Evolutionary conservation across 2,797 vertebrate species (phyloP).

Genomic region (Okamejei kenojei): DNA sequence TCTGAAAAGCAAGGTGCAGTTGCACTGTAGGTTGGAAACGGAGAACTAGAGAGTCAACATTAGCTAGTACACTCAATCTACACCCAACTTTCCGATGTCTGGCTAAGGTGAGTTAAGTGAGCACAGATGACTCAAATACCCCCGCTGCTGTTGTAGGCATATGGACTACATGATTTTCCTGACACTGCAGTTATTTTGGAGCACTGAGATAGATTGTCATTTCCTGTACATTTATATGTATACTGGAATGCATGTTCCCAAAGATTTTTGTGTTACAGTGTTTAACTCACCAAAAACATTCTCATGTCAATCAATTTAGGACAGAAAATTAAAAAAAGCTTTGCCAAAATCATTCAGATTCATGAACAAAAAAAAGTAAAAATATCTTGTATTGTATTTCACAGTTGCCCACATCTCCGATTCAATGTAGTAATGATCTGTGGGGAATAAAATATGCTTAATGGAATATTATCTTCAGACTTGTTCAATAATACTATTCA

Average conservation of each 20-base stretch:
- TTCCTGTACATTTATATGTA: neutral
- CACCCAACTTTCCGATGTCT: neutral
- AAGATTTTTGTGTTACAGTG: neutral
- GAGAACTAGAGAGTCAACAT: neutral
- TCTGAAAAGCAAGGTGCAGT: neutral
- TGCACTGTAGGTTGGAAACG: neutral
- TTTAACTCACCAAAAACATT: neutral
- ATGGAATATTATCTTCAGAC: neutral
- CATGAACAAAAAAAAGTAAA: neutral
- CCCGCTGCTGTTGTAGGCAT: neutral
- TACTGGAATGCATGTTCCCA: neutral
- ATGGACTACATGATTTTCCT: neutral
- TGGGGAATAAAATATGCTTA: neutral
- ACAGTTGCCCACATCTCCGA: neutral
- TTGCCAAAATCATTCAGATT: neutral
- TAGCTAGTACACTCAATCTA: no score
- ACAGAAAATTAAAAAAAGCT: neutral
- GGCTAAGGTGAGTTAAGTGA: no score
- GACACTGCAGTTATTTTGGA: neutral
- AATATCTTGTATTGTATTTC: neutral
- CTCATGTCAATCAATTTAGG: neutral
- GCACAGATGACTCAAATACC: neutral
- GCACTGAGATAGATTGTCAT: neutral
- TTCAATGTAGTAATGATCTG: neutral
- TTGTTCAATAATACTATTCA: neutral